Base-by-base conservation (phyloP, 2,113 vertebrate species). In the Tympanuchus pallidicinctus region DNA sequence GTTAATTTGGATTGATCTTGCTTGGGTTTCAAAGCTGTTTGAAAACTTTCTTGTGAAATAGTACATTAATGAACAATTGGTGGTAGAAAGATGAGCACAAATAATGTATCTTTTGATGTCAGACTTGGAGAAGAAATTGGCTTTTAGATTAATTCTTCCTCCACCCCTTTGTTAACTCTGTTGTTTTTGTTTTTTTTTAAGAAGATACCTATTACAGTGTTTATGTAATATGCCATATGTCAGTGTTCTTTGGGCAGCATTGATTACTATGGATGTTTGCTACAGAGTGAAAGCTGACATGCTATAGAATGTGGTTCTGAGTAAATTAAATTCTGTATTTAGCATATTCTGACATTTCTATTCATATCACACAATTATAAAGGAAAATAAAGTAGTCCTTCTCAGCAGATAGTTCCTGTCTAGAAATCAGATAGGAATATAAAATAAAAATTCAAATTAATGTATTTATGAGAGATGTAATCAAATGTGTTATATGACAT, bases 121-220 rank as follows among this genome's bases (percentile, higher is more conserved):
- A 50, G 84, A 17, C 32, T 40, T 70, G 18, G 28, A 57, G 45
- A 64, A 73, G 30, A 74, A 71, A 30, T 20, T 7, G 5, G 4
- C 3, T 50, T 93, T 85, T 69, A 13, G 1, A 16, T 82, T 52
- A 45, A 50, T 89, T 61, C 34, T 70, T 28, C 54, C 18, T 34
- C 20, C 4, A 2, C 54, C 71, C 25, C 34, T 87, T 13, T 4
- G 10, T n/a, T 3, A 28, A 10, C 42, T 42, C 10, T 27, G 10
- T 25, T 19, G 24, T 0, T 11, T n/a, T 38, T 5, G 3, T 54
- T 65, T 0, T 10, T 38, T 4, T 7, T 60, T 57, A 73, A 57
- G 19, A 6, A 3, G 10, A 22, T 67, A 30, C 54, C 22, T n/a
- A 0, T 65, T 40, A 45, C 6, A 57, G 8, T 25, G 11, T 78